These are phyloP conservation scores for Eilema sororculum DNA, from an alignment of 2,888 invertebrate species.

Conservation along the genomic window DNA sequence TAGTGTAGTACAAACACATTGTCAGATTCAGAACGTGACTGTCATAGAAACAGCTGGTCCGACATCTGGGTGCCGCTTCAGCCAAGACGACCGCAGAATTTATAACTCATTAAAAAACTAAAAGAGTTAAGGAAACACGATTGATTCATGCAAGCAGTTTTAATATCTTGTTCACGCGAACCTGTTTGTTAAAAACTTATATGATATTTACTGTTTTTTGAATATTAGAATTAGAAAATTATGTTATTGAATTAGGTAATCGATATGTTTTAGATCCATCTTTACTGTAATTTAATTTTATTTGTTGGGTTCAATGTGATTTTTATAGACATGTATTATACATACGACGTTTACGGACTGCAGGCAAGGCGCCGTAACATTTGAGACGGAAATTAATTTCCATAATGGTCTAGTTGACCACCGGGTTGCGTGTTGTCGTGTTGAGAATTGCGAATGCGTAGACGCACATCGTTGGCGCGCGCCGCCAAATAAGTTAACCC, in stretches of 20 bases:
- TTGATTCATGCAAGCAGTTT: constrained; percentile 64
- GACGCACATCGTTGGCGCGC: constrained; percentile 41
- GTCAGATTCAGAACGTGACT: constrained; percentile 82
- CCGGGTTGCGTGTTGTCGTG: constrained; percentile 47
- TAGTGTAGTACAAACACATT: constrained; percentile 75
- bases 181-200: constrained; percentile 43
- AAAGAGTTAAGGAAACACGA: constrained; percentile 68
- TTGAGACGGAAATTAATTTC: constrained; percentile 59
- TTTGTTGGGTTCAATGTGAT: constrained; percentile 40
- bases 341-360: constrained; percentile 44
- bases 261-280: constrained; percentile 27
- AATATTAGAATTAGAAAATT: constrained; percentile 37
- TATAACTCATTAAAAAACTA: constrained; percentile 62
- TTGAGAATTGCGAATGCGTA: constrained; percentile 46
- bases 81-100: constrained; percentile 48
- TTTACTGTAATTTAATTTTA: constrained; percentile 27
- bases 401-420: constrained; percentile 55
- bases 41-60: constrained; percentile 83
- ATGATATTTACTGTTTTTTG: constrained; percentile 40
- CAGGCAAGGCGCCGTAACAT: constrained; percentile 49
- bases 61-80: constrained; percentile 67
- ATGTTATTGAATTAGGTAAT: constrained; percentile 10
- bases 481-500: constrained; percentile 52
- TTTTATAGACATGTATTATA: constrained; percentile 40
- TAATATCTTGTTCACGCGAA: constrained; percentile 43